Base-by-base conservation (phyloP, 1,140 invertebrate species). In the Diploscapter pachys region DNA sequence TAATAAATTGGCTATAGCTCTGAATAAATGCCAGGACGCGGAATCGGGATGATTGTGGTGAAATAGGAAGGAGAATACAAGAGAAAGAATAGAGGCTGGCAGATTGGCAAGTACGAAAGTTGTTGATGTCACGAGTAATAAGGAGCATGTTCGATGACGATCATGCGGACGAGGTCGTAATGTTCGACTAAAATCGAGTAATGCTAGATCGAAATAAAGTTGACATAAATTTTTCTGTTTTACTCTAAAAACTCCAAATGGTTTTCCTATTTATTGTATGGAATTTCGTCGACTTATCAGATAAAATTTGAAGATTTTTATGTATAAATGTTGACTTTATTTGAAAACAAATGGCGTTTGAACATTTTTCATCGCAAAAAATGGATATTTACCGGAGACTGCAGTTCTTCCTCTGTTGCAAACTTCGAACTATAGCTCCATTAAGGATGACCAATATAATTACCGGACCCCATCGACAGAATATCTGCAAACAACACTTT, bases 81-180 rank as follows among this genome's bases (percentile, higher is more conserved):
- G 54, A 63, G 73, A 78, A 6, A 79, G 74, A 8, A 79, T 65
- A 13, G 59, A 59, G 56, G 82, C 82, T 13, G 82, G 82, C 50
- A 83, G 63, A 54, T 79, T 84, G 73, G 82, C 83, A 54, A 82
- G 63, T 1, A 83, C 79, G 66, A 83, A 83, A 9, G 82, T 83
- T 5, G 81, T 64, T 2, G 82, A 84, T 48, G 82, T 84, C 48
- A 83, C 82, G 5, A 82, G 57, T 5, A 83, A 72, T 53, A 83
- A 75, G 64, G 80, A 72, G 3, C 72, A 82, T 9, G 83, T 81
- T 13, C 81, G 59, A 11, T 66, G 63, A 50, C 81, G 73, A 57
- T 83, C 80, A 62, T 78, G 56, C 48, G 72, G 5, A 6, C 65
- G 3, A 54, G 54, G 11, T 9, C 62, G 4, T 9, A 13, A 70